Evolutionary conservation across 2,797 vertebrate species (phyloP), one percentile per base, ranked within the genome.

Genomic region (Nasua narica): DNA sequence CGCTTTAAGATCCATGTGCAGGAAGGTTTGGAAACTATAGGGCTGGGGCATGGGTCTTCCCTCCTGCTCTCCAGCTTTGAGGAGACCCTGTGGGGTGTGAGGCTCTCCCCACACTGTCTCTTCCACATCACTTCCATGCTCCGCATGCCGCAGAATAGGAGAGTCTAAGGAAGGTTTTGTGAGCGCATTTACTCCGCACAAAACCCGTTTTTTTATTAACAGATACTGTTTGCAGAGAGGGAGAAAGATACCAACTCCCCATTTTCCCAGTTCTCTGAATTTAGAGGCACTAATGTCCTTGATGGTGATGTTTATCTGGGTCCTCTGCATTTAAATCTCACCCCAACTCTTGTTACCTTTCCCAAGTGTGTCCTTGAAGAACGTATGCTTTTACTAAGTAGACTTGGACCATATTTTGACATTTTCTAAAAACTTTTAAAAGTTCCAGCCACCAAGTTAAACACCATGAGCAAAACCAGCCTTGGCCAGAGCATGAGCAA

Each of bases 401-500:
- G 43, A 56, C 13, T 56, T 86, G 76, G 54, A 35, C 74, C 92
- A 77, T 10, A 93, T 96, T 97, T 88, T 97, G 60, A 97, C 62
- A 52, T 89, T 92, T 91, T 97, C 70, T 95, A 83, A 93, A 82
- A 87, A 72, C 18, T 92, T 90, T 96, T 82, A 84, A 19, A 98
- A 99, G 99, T 99, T 98, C 99, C 99, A 98, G 99, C 99, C 94
- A 99, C 99, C 87, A 99, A 99, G 97, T 98, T 99, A 94, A 99
- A 99, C 97, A 99, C 99, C 35, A 98, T 99, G 99, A 99, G 99
- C 98, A 99, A 99, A 98, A 99, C 99, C 90, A 99, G 99, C 98
- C 98, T 99, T 98, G 99, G 99, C 93, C 99, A 99, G 97, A 99
- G 99, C 40, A 99, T 99, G 98, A 99, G 99, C 99, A 99, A 99